These are phyloP conservation scores for Forficula auricularia DNA, from an alignment of 1,140 invertebrate species.

Conservation along the genomic window DNA sequence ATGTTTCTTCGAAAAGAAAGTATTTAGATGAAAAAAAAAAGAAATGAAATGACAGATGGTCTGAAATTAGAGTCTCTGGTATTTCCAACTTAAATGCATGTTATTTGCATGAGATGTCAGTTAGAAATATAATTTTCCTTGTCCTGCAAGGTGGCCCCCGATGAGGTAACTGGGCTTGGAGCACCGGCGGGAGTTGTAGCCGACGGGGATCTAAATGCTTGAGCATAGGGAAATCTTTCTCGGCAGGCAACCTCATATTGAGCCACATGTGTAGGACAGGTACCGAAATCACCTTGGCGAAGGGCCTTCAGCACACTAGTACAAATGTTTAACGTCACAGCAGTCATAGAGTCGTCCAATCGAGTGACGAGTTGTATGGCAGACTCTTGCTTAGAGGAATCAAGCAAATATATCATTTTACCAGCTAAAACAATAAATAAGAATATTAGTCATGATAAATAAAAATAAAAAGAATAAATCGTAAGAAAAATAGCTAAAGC, in stretches of 20 bases:
- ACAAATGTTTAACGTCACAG: constrained; percentile 26
- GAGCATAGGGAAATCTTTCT: constrained; percentile 52
- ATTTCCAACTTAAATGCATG: too few species aligned
- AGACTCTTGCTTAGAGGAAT: constrained; percentile 35
- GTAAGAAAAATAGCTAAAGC: too few species aligned
- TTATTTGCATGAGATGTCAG: constrained; percentile 17
- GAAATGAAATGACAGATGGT: too few species aligned
- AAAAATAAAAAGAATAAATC: too few species aligned
- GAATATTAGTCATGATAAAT: too few species aligned
- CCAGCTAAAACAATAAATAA: constrained; percentile 34
- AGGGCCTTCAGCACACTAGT: constrained; percentile 57
- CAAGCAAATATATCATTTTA: constrained; percentile 48
- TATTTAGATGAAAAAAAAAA: constrained; percentile 88
- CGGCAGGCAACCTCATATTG: constrained; percentile 54
- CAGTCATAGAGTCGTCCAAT: constrained; percentile 34
- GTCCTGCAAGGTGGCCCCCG: constrained; percentile 17
- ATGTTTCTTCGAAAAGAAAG: constrained; percentile 94
- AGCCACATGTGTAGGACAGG: constrained; percentile 42
- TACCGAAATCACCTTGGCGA: constrained; percentile 57
- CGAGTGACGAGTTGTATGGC: constrained; percentile 43
- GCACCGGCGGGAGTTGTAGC: constrained; percentile 14
- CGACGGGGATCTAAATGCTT: constrained; percentile 40
- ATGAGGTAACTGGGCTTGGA: constrained; percentile 19
- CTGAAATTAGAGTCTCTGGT: too few species aligned
- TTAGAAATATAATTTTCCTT: constrained; percentile 30